Conservation (phyloP, 2,113 vertebrate genomes). For the Antechinus stuartii region DNA sequence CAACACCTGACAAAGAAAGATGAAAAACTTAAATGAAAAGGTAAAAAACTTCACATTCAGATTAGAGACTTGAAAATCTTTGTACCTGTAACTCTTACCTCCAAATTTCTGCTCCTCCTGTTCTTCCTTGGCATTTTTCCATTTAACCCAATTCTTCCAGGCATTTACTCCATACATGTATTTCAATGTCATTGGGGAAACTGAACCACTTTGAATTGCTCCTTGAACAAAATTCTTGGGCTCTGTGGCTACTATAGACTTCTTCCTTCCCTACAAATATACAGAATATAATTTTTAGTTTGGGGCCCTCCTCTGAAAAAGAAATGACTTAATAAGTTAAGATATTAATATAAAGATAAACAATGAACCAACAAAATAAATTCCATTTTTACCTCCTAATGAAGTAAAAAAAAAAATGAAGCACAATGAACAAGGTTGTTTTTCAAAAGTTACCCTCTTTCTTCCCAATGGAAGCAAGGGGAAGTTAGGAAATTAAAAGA, state of each 20-base stretch:
- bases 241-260: constrained; percentile 83
- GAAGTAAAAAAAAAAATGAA: neutral
- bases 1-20: constrained; percentile 60
- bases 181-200: constrained; percentile 89
- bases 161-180: constrained; percentile 95
- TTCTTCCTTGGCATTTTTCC: constrained; percentile 92
- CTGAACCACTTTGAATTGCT: constrained; percentile 85
- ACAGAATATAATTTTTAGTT: constrained; percentile 49
- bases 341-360: neutral
- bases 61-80: constrained; percentile 32
- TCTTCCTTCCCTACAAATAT: constrained; percentile 87
- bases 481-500: neutral
- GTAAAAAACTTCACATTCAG: constrained; percentile 9
- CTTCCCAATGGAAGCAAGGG: neutral
- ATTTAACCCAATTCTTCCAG: constrained; percentile 97
- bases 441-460: neutral
- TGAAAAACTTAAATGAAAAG: constrained; percentile 37
- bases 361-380: neutral
- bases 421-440: neutral
- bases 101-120: constrained; percentile 90
- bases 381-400: neutral
- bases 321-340: neutral
- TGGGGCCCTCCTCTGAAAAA: constrained; percentile 40
- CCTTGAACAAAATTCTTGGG: constrained; percentile 82
- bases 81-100: constrained; percentile 74